Conservation (phyloP, 2,113 vertebrate species). For the Ailurus styani region DNA sequence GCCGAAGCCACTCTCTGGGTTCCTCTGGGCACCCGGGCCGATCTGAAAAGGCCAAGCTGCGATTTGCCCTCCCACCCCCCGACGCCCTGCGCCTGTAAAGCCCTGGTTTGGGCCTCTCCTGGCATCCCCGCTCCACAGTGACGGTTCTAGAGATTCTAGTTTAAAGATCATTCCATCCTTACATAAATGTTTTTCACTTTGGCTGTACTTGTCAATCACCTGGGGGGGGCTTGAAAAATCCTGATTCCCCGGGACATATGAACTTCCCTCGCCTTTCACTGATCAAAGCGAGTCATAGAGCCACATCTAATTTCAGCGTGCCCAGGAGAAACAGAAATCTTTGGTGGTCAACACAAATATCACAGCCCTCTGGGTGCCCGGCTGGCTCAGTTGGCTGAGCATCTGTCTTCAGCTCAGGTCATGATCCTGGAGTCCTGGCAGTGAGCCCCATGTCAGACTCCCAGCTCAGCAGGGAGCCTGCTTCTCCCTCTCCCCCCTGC, state of each 20-base stretch:
- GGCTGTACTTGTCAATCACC: not conserved
- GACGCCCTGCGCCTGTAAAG: accelerated
- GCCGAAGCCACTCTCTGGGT: not conserved
- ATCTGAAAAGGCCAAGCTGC: not conserved
- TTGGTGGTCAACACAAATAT: not conserved
- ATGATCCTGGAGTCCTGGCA: not conserved
- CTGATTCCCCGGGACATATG: not conserved
- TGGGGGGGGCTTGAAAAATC: not conserved
- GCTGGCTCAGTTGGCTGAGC: not conserved
- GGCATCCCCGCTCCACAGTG: accelerated
- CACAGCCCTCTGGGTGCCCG: not conserved
- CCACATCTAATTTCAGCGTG: not conserved
- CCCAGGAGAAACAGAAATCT: not conserved
- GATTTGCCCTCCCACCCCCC: not conserved
- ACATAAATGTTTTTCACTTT: not conserved
- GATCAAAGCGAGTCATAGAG: not conserved
- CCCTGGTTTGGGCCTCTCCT: not conserved
- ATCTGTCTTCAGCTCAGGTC: not conserved
- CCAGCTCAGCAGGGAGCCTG: not conserved
- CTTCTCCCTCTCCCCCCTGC: not conserved
- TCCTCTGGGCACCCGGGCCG: accelerated
- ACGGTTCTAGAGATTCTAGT: not conserved
- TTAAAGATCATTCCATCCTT: not conserved
- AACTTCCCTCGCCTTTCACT: not conserved
- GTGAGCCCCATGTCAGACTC: not conserved